These are phyloP conservation scores for Ptiloglossa arizonensis DNA, from an alignment of 1,140 invertebrate genomes.

Conservation along the genomic window DNA sequence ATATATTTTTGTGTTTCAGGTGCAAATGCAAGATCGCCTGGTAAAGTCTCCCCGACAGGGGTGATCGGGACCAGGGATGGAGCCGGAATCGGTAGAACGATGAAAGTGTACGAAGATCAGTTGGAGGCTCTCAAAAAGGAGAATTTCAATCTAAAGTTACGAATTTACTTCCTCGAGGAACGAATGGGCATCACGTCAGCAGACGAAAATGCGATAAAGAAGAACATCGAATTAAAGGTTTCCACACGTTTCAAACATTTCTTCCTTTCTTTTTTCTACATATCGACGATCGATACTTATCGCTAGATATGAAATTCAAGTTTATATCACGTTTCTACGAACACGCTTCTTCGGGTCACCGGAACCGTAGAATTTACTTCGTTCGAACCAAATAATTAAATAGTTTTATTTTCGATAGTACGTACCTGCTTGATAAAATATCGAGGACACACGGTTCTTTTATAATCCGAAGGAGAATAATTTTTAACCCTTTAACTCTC, in stretches of 20 bases:
- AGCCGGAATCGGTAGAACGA: slow-evolving; percentile 85
- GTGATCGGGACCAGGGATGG: slow-evolving; percentile 65
- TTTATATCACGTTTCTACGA: too few species aligned
- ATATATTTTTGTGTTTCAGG: slow-evolving; percentile 63
- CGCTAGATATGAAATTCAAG: too few species aligned
- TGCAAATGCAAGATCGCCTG: slow-evolving; percentile 67
- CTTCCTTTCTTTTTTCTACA: background rate
- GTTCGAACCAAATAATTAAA: too few species aligned
- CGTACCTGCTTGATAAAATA: too few species aligned
- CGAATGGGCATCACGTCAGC: slow-evolving; percentile 86
- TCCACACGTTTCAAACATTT: slow-evolving; percentile 16
- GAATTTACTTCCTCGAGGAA: slow-evolving; percentile 95
- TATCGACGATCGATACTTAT: too few species aligned
- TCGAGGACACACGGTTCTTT: too few species aligned
- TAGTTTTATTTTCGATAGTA: too few species aligned
- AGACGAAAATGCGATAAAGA: slow-evolving; percentile 86
- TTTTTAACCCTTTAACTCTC: too few species aligned
- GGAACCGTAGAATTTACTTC: too few species aligned
- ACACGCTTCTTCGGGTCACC: too few species aligned
- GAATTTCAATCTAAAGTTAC: slow-evolving; percentile 94
- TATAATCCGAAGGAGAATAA: too few species aligned
- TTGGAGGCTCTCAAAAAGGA: slow-evolving; percentile 91
- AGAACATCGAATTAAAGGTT: slow-evolving; percentile 91
- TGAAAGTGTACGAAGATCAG: slow-evolving; percentile 96
- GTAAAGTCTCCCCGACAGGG: slow-evolving; percentile 65